Conservation (phyloP, 2,797 vertebrate genomes). For the Novumbra hubbsi region DNA sequence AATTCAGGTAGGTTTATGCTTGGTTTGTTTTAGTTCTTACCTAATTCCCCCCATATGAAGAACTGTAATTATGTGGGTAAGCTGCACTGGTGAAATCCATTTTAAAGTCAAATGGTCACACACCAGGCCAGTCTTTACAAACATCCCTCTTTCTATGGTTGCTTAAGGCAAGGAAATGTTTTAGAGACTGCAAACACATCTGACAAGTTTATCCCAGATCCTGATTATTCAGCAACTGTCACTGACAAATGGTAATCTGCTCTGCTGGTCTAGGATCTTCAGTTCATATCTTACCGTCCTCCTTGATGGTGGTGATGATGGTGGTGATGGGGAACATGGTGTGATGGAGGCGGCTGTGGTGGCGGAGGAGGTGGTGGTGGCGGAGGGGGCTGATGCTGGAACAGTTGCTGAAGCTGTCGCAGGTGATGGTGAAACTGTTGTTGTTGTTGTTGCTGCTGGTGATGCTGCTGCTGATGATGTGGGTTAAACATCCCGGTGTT, state of each 20-base stretch:
- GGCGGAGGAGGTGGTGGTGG: constrained; percentile 60
- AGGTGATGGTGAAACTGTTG: constrained; percentile 83
- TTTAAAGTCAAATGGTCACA: too few species aligned
- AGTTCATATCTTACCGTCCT: constrained; percentile 69
- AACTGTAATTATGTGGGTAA: too few species aligned
- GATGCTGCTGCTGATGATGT: constrained; percentile 79
- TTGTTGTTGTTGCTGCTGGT: constrained; percentile 75
- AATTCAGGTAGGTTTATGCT: too few species aligned
- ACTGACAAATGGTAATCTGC: constrained; percentile 22
- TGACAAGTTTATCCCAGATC: background rate
- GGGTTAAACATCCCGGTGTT: constrained; percentile 74
- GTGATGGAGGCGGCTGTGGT: constrained; percentile 74
- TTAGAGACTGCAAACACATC: background rate
- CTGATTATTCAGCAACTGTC: background rate
- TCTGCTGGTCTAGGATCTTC: constrained; percentile 46
- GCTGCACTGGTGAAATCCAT: too few species aligned
- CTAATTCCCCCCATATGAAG: too few species aligned
- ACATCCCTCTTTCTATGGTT: too few species aligned
- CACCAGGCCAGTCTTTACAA: too few species aligned
- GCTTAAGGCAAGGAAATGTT: too few species aligned
- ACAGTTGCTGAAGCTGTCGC: constrained; percentile 78
- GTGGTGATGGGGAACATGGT: constrained; percentile 76
- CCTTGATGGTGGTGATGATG: constrained; percentile 43
- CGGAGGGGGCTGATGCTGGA: constrained; percentile 75
- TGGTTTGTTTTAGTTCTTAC: too few species aligned